Base-by-base conservation (phyloP, 2,113 vertebrate genomes). In the Apeltes quadracus region DNA sequence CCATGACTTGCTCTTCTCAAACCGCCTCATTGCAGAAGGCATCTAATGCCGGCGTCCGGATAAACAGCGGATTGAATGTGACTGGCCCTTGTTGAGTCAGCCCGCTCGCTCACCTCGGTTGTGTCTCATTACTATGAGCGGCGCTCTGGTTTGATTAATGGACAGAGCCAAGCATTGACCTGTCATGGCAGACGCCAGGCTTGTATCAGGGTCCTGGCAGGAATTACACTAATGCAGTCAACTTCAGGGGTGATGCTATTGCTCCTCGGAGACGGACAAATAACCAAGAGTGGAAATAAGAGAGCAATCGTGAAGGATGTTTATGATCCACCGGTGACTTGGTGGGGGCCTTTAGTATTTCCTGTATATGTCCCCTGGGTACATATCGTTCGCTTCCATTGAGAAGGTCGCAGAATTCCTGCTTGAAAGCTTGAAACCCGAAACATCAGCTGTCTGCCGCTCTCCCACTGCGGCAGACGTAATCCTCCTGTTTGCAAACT, bases 121-220 rank as follows among this genome's bases (percentile, higher is more conserved):
- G 93, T 92, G 92, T 93, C 92, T 94, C 94, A 91, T 94, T 78
- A 94, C 94, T 95, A n/a, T n/a, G 92, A 94, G 92, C 91, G 91
- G 91, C 92, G 92, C 93, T 91, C 23, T 18, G 3, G 61, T 75
- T 82, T 38, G 61, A 85, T 81, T 79, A 84, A 85, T 79, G 69
- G 51, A 75, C 46, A 3, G 87, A 93, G 90, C 93, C 93, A 90
- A 92, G 91, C 95, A 93, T 92, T 93, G 95, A 94, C 89, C 92
- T 91, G 92, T 94, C 93, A 95, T 94, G 94, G 91, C 92, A 93
- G 51, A 93, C 91, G 93, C 90, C 93, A 91, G 93, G 91, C 90
- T 93, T 74, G 84, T 92, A 93, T 93, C 94, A 93, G 94, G 94
- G 94, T 81, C 67, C 69, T 79, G 53, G 44, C 58, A 82, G 75